Conservation (phyloP, 2,888 invertebrate genomes). For the Caenorhabditis zanzibari region DNA sequence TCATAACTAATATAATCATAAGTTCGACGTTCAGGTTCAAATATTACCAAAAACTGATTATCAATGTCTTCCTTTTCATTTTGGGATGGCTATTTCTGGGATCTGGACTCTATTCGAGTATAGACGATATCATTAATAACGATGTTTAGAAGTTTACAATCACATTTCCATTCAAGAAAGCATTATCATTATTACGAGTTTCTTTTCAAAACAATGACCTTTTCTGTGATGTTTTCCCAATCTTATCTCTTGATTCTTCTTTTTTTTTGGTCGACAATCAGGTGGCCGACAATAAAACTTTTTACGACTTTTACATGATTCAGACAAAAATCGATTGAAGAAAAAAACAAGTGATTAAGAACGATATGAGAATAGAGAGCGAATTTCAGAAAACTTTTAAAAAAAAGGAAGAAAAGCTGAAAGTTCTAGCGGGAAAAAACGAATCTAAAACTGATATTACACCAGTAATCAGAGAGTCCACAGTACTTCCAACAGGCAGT, state of each 20-base stretch:
- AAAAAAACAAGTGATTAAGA: conserved; percentile 9
- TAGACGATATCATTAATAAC: conserved; percentile 54
- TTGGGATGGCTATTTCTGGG: conserved; percentile 63
- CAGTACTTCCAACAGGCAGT: too few species aligned
- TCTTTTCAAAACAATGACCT: conserved; percentile 17
- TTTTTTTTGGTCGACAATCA: conserved; percentile 21
- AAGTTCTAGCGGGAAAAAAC: too few species aligned
- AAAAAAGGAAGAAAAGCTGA: not conserved
- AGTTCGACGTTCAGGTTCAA: conserved; percentile 26
- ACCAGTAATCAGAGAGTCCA: too few species aligned
- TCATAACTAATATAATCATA: not conserved
- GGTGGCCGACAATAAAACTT: conserved; percentile 15
- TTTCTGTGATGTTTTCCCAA: conserved; percentile 25
- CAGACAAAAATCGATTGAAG: not conserved
- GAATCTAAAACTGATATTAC: too few species aligned
- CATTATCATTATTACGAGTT: conserved; percentile 32
- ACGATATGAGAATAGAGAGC: not conserved
- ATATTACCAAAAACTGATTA: conserved; percentile 50
- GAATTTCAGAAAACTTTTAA: not conserved
- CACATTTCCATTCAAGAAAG: not conserved
- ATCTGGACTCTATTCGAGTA: conserved; percentile 63
- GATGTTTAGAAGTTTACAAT: conserved; percentile 2
- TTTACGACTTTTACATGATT: conserved; percentile 14
- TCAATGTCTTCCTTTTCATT: conserved; percentile 50
- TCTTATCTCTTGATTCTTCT: not conserved